A percentile compares a stretch with the other conserved stretches of the same genome.
Conservation (phyloP, 64 coral and sea anemone species). For the Porites australiensis region DNA sequence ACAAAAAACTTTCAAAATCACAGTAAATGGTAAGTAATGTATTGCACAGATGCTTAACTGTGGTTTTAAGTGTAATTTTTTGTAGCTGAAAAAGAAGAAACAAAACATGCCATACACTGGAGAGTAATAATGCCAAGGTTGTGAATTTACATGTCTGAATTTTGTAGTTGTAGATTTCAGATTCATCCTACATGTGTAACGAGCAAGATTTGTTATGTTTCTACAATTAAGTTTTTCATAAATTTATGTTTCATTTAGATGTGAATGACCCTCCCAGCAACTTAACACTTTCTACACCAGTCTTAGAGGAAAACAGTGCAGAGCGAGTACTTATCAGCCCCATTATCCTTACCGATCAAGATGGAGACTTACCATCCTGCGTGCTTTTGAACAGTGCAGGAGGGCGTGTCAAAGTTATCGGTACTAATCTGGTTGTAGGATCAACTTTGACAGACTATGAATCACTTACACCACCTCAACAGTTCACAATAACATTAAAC, state of each 20-base stretch:
- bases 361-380: constrained; percentile 63
- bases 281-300: constrained; percentile 57
- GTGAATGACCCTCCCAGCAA: constrained; percentile 89
- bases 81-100: too few relatives aligned
- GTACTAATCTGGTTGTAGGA: constrained; percentile 73
- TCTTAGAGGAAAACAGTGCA: constrained; percentile 76
- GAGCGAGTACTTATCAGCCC: constrained; percentile 69
- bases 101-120: too few relatives aligned
- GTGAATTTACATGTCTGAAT: too few relatives aligned
- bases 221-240: too few relatives aligned
- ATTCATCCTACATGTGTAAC: too few relatives aligned
- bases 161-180: too few relatives aligned
- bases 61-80: too few relatives aligned
- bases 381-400: constrained; percentile 56
- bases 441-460: constrained; percentile 78
- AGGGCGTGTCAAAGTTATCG: constrained; percentile 57
- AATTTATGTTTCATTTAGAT: constrained; percentile 43
- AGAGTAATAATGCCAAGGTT: too few relatives aligned
- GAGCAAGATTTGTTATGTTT: too few relatives aligned
- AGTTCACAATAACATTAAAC: constrained; percentile 67
- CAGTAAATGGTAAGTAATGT: constrained; percentile 68
- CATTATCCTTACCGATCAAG: constrained; percentile 80
- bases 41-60: too few relatives aligned
- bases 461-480: constrained; percentile 22
- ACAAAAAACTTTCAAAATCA: constrained; percentile 76